Percentiles rank a stretch among this genome's conserved stretches.
Conservation (phyloP, 2,888 invertebrate genomes). For the Himalopsyche japonica region DNA sequence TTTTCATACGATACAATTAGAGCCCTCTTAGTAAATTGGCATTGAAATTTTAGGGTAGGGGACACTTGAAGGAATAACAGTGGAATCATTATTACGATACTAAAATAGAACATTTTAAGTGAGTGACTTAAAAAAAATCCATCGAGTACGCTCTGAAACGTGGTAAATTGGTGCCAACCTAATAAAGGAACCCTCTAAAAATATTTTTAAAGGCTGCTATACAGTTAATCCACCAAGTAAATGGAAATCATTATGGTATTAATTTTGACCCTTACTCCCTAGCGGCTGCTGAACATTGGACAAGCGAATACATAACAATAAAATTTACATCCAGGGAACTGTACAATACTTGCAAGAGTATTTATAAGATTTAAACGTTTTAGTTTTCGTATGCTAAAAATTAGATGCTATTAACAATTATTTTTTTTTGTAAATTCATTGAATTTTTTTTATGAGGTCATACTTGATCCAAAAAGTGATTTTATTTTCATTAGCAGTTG, state of each 20-base stretch:
- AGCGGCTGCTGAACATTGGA: background rate
- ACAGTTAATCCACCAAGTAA: background rate
- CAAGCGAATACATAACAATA: conserved; percentile 3
- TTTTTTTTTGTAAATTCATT: too few relatives aligned
- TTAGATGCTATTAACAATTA: too few relatives aligned
- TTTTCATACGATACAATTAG: background rate
- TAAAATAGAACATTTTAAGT: background rate
- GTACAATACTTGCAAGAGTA: background rate
- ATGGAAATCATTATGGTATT: background rate
- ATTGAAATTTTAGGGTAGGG: background rate
- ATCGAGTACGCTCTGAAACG: background rate
- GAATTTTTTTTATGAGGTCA: too few relatives aligned
- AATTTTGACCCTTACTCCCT: background rate
- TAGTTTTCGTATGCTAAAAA: too few relatives aligned
- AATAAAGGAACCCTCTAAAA: background rate
- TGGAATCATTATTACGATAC: background rate
- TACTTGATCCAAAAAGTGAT: too few relatives aligned
- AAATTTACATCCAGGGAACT: conserved; percentile 1
- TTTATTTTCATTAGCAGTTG: too few relatives aligned
- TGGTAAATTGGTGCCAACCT: background rate
- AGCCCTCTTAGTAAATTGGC: background rate
- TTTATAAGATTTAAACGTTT: background rate
- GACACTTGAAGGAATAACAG: background rate
- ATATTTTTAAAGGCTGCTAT: background rate
- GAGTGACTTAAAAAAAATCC: background rate